These are phyloP conservation scores for Lepidothrix coronata DNA, from an alignment of 2,113 vertebrate species.

Conservation along the genomic window DNA sequence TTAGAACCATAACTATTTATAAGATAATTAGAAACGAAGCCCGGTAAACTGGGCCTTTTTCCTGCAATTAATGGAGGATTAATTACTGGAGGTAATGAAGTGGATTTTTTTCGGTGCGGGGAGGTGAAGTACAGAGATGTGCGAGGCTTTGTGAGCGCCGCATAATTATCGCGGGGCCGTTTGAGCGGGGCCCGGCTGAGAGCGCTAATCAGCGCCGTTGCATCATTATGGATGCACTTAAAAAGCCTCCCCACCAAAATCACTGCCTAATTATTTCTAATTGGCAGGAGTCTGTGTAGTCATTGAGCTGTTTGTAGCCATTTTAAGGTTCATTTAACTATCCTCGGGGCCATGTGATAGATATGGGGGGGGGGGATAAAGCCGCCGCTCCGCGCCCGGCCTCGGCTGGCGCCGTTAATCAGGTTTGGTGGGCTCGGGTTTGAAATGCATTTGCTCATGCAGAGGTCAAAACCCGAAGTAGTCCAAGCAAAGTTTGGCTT, in stretches of 20 bases:
- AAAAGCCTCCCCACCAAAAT: slow-evolving; percentile 98
- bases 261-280: slow-evolving; percentile 99
- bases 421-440: slow-evolving; percentile 80
- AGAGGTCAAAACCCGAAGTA: slow-evolving; percentile 82
- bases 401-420: slow-evolving; percentile 82
- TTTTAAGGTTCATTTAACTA: slow-evolving; percentile 91
- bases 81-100: slow-evolving; percentile 99
- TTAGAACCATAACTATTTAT: slow-evolving; percentile 99
- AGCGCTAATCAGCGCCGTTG: slow-evolving; percentile 98
- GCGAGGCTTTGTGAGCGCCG: slow-evolving; percentile 97
- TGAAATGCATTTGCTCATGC: slow-evolving; percentile 78
- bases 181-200: slow-evolving; percentile 88
- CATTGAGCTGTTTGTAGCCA: slow-evolving; percentile 96
- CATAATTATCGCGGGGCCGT: slow-evolving; percentile 98
- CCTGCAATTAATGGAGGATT: slow-evolving; percentile 99
- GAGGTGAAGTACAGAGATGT: slow-evolving; percentile 99
- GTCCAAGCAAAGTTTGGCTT: slow-evolving; percentile 80
- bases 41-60: slow-evolving; percentile 98
- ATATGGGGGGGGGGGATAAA: slow-evolving; percentile 52
- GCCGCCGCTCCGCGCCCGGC: slow-evolving; percentile 75
- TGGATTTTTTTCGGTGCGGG: slow-evolving; percentile 97
- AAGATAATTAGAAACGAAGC: slow-evolving; percentile 99
- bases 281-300: slow-evolving; percentile 97
- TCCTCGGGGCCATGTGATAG: slow-evolving; percentile 86
- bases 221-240: slow-evolving; percentile 99